Percentiles rank a stretch among this genome's conserved stretches.
phyloP scores from a whole-genome alignment of 2,797 vertebrate species.

The Sebastes taczanowskii region DNA sequence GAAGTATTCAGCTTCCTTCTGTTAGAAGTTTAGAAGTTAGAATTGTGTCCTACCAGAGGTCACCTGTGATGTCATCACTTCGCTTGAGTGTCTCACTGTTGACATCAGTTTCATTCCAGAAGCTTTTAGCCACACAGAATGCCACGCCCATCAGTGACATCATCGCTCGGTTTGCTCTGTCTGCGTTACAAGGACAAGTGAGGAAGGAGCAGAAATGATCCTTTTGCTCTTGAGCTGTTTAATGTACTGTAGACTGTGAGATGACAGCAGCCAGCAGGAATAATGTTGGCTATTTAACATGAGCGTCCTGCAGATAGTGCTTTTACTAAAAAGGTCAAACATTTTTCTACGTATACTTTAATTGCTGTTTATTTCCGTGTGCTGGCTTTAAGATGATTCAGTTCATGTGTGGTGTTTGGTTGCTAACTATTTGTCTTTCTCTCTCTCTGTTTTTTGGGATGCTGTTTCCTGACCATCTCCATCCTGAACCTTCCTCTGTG shows the following conservation, averaged over 20 bases:
- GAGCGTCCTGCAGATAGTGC: not conserved
- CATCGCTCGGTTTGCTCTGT: not conserved
- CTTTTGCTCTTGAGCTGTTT: not conserved
- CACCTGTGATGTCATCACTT: not conserved
- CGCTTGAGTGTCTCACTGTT: not conserved
- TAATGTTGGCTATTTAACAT: not conserved
- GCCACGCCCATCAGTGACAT: not conserved
- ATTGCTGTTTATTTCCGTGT: not conserved
- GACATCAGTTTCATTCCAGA: not conserved
- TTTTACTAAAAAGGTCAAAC: not conserved
- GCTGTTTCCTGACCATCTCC: constrained; percentile 1
- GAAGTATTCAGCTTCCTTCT: not conserved
- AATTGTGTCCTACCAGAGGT: not conserved
- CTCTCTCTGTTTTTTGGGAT: not conserved
- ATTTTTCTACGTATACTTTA: not conserved
- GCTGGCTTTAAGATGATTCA: not conserved
- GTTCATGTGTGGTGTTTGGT: not conserved
- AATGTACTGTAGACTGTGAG: not conserved
- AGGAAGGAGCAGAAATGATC: not conserved
- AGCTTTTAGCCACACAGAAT: not conserved
- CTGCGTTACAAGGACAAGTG: not conserved
- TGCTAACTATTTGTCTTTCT: not conserved
- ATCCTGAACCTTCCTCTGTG: constrained; percentile 5
- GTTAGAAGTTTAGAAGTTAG: not conserved
- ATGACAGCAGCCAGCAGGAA: not conserved